phyloP scores from a whole-genome alignment of 2,113 vertebrate genomes.

The Psilopsiagon aymara region DNA sequence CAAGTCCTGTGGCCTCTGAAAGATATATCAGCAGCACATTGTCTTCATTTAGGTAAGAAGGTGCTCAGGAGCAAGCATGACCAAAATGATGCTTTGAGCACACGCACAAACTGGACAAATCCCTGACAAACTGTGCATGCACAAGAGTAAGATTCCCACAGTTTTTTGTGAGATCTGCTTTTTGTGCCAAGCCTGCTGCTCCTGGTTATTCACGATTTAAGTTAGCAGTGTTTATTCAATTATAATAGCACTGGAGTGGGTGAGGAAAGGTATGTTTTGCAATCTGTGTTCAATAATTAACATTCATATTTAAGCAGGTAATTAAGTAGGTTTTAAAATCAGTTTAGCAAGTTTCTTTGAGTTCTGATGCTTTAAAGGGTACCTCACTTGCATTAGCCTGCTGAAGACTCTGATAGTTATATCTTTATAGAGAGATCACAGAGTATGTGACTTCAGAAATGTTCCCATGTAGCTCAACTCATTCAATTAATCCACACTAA shows the following conservation, averaged over 20 bases:
- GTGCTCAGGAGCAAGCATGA: background rate
- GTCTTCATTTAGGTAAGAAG: background rate
- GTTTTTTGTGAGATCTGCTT: background rate
- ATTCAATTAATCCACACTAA: background rate
- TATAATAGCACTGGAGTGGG: background rate
- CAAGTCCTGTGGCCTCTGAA: background rate
- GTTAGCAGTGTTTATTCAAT: background rate
- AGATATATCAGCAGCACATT: background rate
- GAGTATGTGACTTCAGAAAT: background rate
- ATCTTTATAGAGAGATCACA: background rate
- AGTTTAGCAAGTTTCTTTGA: background rate
- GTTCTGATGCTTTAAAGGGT: background rate
- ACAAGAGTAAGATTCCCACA: background rate
- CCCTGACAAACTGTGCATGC: background rate
- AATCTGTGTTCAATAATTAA: background rate
- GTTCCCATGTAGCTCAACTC: background rate
- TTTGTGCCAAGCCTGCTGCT: background rate
- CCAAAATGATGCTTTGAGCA: background rate
- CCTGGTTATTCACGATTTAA: background rate
- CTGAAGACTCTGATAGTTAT: background rate
- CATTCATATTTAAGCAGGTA: background rate
- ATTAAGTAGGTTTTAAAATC: background rate
- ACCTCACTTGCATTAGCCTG: background rate
- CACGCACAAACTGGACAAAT: background rate
- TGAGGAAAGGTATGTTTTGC: background rate